Evolutionary conservation across 2,797 vertebrate genomes (phyloP), one percentile per base, ranked within the genome.

Genomic region (Karalla daura): DNA sequence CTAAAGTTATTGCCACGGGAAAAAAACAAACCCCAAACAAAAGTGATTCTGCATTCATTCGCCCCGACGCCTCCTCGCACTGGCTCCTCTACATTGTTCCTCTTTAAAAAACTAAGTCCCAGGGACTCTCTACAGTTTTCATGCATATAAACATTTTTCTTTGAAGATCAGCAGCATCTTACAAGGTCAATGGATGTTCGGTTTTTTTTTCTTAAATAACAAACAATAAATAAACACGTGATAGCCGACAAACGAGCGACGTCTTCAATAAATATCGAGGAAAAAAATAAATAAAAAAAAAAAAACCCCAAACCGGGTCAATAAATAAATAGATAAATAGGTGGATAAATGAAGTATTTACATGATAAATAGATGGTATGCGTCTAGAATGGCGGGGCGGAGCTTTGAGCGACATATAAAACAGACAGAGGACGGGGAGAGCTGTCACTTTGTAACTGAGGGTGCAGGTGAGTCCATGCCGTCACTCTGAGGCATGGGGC

Each of bases 101-200:
- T 94, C 91, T 93, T 93, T 91, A 90, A 92, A 91, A 92, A 93
- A 91, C 89, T 90, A 94, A 93, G 92, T 92, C 92, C 85, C 81
- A 15, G 13, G 91, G 92, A 93, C 92, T 92, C 79, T 93, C 93
- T 95, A 95, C 94, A 94, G 94, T 94, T 94, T 88, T 94, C 94
- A 95, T 95, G 94, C 94, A 95, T 94, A 95, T 95, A 94, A 94
- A 95, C 93, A 94, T 91, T 93, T n/a, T 93, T 94, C 93, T 94
- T 93, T 94, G 90, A 92, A 94, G 93, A 94, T 92, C 92, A 94
- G 94, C 94, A 95, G 94, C 94, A 94, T 94, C 91, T 93, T 93
- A 93, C 92, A 94, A 94, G 93, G 90, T 94, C 90, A 90, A 90
- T 93, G 92, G 90, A 91, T 91, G 86, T 90, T 92, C 68, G 76